phyloP scores from a whole-genome alignment of 37 sponge, comb jelly and placozoan genomes.

The Tethya wilhelma region DNA sequence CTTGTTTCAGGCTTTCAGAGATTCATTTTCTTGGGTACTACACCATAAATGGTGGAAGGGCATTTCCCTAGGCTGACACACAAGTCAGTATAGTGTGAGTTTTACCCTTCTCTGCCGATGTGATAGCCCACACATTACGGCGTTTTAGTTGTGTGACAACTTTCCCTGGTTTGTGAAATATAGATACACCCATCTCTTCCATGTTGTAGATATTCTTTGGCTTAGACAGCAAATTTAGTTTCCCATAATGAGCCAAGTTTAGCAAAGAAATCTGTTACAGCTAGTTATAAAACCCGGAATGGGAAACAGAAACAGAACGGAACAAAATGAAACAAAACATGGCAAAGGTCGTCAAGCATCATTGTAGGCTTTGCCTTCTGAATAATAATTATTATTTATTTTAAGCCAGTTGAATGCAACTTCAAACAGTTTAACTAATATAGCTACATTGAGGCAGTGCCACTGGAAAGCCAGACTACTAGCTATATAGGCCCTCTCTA shows the following conservation, averaged over 20 bases:
- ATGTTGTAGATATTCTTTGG: constrained; percentile 55
- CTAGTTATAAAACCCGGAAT: no score
- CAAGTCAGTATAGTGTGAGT: constrained; percentile 50
- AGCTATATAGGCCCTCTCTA: no score
- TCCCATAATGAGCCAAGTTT: constrained; percentile 35
- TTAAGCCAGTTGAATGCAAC: no score
- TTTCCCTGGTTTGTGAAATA: constrained; percentile 42
- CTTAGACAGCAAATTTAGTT: constrained; percentile 37
- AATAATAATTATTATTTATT: no score
- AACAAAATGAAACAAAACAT: not conserved
- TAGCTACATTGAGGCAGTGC: no score
- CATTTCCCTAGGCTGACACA: constrained; percentile 40
- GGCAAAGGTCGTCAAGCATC: not conserved
- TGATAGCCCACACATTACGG: constrained; percentile 39
- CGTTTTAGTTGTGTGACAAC: constrained; percentile 29
- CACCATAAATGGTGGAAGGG: constrained; percentile 48
- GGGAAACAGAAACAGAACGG: no score
- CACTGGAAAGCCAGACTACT: no score
- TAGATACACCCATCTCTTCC: constrained; percentile 36
- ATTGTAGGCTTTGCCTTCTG: no score
- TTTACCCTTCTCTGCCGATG: constrained; percentile 49
- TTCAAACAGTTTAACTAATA: no score
- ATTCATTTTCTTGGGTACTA: constrained; percentile 32
- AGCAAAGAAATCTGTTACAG: constrained; percentile 5
- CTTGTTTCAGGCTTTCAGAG: constrained; percentile 11